A percentile compares a stretch with the other conserved stretches of the same genome.
phyloP scores from a whole-genome alignment of 1,140 invertebrate species.

The Trialeurodes vaporariorum region DNA sequence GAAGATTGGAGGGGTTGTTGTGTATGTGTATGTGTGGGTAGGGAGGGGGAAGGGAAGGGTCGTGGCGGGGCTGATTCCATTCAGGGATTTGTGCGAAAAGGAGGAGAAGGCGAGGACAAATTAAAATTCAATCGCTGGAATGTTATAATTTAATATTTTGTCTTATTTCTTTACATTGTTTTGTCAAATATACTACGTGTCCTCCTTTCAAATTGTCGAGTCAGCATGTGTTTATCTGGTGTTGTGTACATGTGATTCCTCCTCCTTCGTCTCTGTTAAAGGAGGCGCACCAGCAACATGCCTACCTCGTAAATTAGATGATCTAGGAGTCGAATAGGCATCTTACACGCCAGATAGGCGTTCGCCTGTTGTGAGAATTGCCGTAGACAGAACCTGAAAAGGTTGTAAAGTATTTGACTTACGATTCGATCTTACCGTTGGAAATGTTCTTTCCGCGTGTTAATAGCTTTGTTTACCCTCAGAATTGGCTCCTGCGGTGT shows the following conservation, averaged over 20 bases:
- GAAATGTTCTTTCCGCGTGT: no score
- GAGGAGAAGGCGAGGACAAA: not conserved
- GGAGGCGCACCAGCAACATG: no score
- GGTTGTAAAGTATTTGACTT: not conserved
- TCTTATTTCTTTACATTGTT: not conserved
- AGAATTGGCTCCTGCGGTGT: no score
- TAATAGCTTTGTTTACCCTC: no score
- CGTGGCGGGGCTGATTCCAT: no score
- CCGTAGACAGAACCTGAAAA: not conserved
- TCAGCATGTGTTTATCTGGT: not conserved
- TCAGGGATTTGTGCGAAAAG: not conserved
- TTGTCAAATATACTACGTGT: not conserved
- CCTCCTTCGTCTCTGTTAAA: no score
- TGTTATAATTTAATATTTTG: not conserved
- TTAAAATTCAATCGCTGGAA: not conserved
- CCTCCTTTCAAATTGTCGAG: not conserved
- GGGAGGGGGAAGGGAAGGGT: no score
- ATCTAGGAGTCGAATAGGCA: not conserved
- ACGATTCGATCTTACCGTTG: no score
- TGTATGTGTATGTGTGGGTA: no score
- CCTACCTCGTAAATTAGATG: not conserved
- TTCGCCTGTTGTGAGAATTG: not conserved
- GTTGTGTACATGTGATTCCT: not conserved
- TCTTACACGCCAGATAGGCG: not conserved
- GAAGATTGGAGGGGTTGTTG: no score